A percentile compares a stretch with the other conserved stretches of the same genome.
These are phyloP conservation scores for Tupaia tana DNA, from an alignment of 2,113 vertebrate species.

Conservation along the genomic window DNA sequence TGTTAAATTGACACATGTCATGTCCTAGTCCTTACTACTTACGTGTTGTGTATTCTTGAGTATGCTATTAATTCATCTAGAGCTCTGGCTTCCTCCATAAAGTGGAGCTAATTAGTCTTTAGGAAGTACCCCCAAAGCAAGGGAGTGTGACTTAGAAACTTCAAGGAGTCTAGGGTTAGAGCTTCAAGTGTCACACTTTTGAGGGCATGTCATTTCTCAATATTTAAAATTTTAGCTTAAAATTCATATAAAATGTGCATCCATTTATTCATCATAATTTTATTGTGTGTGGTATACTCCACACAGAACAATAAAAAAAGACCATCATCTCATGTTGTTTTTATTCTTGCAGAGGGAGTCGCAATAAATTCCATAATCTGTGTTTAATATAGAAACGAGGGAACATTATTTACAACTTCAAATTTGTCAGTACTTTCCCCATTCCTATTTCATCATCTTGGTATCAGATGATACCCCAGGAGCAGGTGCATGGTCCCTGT, in stretches of 20 bases:
- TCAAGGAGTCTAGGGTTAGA: background rate
- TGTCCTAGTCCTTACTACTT: background rate
- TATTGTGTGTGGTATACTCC: background rate
- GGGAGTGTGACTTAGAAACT: background rate
- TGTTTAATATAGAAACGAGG: background rate
- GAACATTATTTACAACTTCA: background rate
- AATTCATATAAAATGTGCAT: background rate
- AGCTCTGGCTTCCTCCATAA: background rate
- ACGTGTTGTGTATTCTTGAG: background rate
- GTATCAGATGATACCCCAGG: background rate
- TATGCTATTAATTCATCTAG: background rate
- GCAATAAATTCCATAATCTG: background rate
- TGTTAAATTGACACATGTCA: conserved; percentile 19
- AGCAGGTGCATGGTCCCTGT: background rate
- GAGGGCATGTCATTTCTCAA: background rate
- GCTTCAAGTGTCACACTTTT: background rate
- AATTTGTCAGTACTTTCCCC: background rate
- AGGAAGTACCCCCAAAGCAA: background rate
- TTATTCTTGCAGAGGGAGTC: background rate
- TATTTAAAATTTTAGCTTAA: conserved; percentile 42
- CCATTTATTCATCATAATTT: background rate
- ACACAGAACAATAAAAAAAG: background rate
- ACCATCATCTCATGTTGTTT: background rate
- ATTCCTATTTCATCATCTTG: background rate
- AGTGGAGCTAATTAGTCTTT: background rate